These are phyloP conservation scores for Cydia strobilella DNA, from an alignment of 1,140 invertebrate genomes.

Conservation along the genomic window DNA sequence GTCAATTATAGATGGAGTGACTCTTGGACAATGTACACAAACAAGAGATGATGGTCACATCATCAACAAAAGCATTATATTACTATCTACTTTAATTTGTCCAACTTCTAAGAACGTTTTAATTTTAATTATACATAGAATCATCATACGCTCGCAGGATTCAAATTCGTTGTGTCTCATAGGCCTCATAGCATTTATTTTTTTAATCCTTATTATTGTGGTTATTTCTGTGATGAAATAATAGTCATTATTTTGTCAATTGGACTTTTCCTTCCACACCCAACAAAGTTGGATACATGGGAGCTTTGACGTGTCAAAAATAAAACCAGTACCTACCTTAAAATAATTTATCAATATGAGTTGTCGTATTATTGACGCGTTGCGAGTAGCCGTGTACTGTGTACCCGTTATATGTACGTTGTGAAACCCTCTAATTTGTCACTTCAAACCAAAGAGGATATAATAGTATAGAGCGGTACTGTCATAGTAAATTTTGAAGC, in stretches of 20 bases:
- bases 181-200: slow-evolving; percentile 10
- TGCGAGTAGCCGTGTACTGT: neutral
- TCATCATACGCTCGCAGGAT: neutral
- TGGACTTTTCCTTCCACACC: neutral
- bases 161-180: neutral
- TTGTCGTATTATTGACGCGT: neutral
- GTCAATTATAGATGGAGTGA: too few species aligned
- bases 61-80: too few species aligned
- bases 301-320: neutral
- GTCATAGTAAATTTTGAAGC: too few species aligned
- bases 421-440: neutral
- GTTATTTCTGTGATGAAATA: slow-evolving; percentile 3
- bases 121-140: neutral
- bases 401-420: neutral
- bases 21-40: too few species aligned
- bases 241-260: neutral
- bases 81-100: too few species aligned
- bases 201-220: neutral
- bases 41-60: too few species aligned
- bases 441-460: too few species aligned
- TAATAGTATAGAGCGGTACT: too few species aligned
- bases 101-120: too few species aligned
- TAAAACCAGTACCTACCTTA: neutral
- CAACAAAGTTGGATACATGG: neutral
- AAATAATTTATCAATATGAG: neutral